Conservation (phyloP, 2,888 invertebrate genomes). For the Eupeodes luniger region DNA sequence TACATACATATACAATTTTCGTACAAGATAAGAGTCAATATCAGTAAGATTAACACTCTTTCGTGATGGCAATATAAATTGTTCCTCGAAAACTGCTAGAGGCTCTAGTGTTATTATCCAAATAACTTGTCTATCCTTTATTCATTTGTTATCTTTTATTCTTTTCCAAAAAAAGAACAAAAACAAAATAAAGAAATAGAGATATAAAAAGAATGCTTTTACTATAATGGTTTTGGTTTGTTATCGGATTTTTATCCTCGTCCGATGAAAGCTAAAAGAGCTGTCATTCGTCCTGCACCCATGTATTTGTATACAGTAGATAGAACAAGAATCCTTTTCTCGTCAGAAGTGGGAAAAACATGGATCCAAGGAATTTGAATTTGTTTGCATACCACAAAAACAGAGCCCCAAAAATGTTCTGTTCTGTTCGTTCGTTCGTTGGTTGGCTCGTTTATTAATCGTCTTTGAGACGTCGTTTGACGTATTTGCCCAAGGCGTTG, state of each 20-base stretch:
- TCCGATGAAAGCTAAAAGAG: constrained; percentile 44
- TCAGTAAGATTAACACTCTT: constrained; percentile 47
- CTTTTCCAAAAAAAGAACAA: background rate
- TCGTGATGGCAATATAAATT: constrained; percentile 12
- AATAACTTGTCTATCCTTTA: constrained; percentile 66
- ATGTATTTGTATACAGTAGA: too few relatives aligned
- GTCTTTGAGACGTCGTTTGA: constrained; percentile 73
- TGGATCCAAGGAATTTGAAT: constrained; percentile 13
- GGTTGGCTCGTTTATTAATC: constrained; percentile 68
- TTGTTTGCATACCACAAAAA: constrained; percentile 41
- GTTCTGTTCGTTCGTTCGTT: background rate
- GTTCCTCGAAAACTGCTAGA: constrained; percentile 21
- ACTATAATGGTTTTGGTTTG: constrained; percentile 28
- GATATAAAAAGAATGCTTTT: constrained; percentile 9
- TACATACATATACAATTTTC: background rate
- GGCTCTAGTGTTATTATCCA: constrained; percentile 70
- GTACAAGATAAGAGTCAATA: constrained; percentile 66
- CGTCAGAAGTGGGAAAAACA: background rate
- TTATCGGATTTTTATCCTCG: constrained; percentile 39
- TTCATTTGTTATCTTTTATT: constrained; percentile 67
- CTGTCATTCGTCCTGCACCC: constrained; percentile 18
- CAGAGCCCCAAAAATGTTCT: constrained; percentile 7
- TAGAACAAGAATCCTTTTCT: constrained; percentile 34
- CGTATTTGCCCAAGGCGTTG: constrained; percentile 58
- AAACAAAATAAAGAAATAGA: background rate